Evolutionary conservation across 2,888 invertebrate species (phyloP).

Genomic region (Drosophila ustulata): DNA sequence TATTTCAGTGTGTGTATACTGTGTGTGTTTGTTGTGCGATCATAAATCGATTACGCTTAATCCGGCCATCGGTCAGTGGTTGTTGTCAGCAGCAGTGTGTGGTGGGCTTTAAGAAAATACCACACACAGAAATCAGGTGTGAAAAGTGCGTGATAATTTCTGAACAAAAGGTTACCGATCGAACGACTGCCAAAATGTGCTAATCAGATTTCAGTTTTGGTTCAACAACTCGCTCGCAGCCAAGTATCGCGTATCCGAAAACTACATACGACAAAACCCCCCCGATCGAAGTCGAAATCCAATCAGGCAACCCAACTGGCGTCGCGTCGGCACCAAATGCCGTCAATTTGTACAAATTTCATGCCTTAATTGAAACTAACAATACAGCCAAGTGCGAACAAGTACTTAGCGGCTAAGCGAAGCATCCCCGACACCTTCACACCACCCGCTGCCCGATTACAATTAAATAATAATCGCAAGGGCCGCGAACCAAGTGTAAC

Average conservation of each 20-base stretch:
- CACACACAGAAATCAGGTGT: slow-evolving; percentile 73
- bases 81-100: slow-evolving; percentile 7
- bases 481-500: slow-evolving; percentile 13
- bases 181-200: slow-evolving; percentile 65
- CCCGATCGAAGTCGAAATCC: slow-evolving; percentile 35
- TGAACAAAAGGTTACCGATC: slow-evolving; percentile 56
- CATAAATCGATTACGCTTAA: slow-evolving; percentile 27
- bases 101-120: slow-evolving; percentile 31
- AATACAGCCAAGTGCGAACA: slow-evolving; percentile 71
- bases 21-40: slow-evolving; percentile 14
- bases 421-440: not conserved
- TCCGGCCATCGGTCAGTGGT: slow-evolving; percentile 5
- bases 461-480: slow-evolving; percentile 43
- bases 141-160: slow-evolving; percentile 82
- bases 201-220: slow-evolving; percentile 79
- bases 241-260: slow-evolving; percentile 18
- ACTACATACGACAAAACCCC: slow-evolving; percentile 17
- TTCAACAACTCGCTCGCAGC: slow-evolving; percentile 67
- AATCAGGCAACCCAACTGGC: slow-evolving; percentile 65
- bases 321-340: slow-evolving; percentile 54
- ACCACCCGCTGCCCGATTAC: slow-evolving; percentile 12
- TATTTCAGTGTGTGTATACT: slow-evolving; percentile 4
- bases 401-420: slow-evolving; percentile 59
- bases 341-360: slow-evolving; percentile 74
- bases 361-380: slow-evolving; percentile 79